Evolutionary conservation across 1,140 invertebrate genomes (phyloP), one percentile per base, ranked within the genome.

Genomic region (Trialeurodes vaporariorum): DNA sequence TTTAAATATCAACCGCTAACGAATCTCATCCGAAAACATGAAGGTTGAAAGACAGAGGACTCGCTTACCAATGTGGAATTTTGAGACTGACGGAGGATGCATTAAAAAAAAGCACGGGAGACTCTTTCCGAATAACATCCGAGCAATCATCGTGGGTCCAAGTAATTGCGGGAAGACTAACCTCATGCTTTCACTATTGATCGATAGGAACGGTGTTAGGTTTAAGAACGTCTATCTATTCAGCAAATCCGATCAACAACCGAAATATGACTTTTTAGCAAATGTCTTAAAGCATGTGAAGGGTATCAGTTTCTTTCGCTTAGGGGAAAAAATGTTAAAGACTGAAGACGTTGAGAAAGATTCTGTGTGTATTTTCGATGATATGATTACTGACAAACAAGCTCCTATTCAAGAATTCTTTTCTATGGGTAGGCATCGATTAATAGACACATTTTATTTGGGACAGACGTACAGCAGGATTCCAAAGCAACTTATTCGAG

Each of bases 151-250:
- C 67, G 25, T 27, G 0, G 76, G 73, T 22, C 70, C 73, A 21
- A 75, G 71, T 22, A 73, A 73, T 64, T 75, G 73, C 68, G 77
- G 77, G 2, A 79, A 79, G 73, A 79, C 75, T 78, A 77, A 69
- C 68, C n/a, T 72, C 22, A 68, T 78, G 61, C 27, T 78, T 26
- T 69, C 68, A 63, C 64, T 76, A 69, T 64, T 78, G 61, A 66
- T 66, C 64, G 22, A 69, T 66, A 70, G n/a, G n/a, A 74, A 76
- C 70, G 76, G 75, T 21, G 67, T 76, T 65, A 67, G 69, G 61
- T 77, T 76, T 71, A 66, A 78, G 75, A 78, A 79, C 69, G 63
- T 78, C 62, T 79, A 79, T 66, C 23, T 78, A 2, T 78, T 76
- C 70, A 76, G 75, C 63, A 78, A 78, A 70, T 77, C 75, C 0